Evolutionary conservation across 23 tunicate genomes (phyloP).

Genomic region (Pegea sp.): DNA sequence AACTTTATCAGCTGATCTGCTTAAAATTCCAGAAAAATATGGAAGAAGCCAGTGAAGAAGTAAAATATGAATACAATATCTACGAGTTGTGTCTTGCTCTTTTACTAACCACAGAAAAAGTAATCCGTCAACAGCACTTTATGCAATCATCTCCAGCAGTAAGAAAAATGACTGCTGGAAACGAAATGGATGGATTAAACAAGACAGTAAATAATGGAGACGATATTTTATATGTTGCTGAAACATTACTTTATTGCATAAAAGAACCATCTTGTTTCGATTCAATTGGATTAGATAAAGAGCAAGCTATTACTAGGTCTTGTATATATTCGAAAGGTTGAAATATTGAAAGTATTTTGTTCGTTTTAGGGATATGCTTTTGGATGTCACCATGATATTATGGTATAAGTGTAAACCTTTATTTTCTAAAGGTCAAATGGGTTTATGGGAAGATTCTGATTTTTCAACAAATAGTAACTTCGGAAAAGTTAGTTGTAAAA

Average conservation of each 20-base stretch:
- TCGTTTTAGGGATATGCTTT: constrained; percentile 52
- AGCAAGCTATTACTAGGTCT: constrained; percentile 41
- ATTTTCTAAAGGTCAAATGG: constrained; percentile 15
- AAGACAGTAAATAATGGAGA: constrained; percentile 32
- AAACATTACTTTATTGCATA: constrained; percentile 61
- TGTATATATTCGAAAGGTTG: not conserved
- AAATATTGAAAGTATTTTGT: not conserved
- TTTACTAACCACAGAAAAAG: constrained; percentile 57
- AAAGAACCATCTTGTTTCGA: constrained; percentile 32
- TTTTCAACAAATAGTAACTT: not conserved
- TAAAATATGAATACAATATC: constrained; percentile 19
- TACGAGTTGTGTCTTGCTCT: constrained; percentile 68
- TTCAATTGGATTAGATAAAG: constrained; percentile 48
- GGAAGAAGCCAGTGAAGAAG: constrained; percentile 5
- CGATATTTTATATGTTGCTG: constrained; percentile 70
- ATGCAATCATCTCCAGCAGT: constrained; percentile 3
- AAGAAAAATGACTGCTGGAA: constrained; percentile 15
- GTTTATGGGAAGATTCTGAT: not conserved
- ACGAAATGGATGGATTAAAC: too few relatives aligned
- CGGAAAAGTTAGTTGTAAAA: not conserved
- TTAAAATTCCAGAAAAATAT: constrained; percentile 1
- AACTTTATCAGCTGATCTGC: too few relatives aligned
- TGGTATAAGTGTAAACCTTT: constrained; percentile 61
- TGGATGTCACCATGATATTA: constrained; percentile 47
- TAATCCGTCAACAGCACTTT: constrained; percentile 15